These are phyloP conservation scores for Melitaea cinxia DNA, from an alignment of 1,140 invertebrate species.

Conservation along the genomic window DNA sequence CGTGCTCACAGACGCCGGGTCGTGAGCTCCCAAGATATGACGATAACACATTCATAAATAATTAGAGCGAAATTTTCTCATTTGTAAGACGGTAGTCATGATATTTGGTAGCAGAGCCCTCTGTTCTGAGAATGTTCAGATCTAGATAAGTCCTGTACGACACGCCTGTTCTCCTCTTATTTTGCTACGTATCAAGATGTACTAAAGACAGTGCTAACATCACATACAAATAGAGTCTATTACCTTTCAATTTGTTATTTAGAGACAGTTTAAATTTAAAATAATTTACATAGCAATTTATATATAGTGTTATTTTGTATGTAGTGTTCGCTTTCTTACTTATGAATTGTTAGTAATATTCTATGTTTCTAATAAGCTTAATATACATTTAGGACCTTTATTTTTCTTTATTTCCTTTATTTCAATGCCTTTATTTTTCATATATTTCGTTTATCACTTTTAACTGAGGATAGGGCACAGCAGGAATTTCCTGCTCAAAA, in stretches of 20 bases:
- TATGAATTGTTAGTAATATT: too few relatives aligned
- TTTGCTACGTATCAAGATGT: slow-evolving; percentile 59
- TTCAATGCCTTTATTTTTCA: too few relatives aligned
- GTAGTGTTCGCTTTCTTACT: too few relatives aligned
- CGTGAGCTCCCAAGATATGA: slow-evolving; percentile 80
- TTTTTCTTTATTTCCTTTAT: too few relatives aligned
- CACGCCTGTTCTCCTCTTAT: slow-evolving; percentile 71
- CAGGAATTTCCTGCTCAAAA: too few relatives aligned
- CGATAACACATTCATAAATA: slow-evolving; percentile 82
- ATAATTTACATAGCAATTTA: not conserved
- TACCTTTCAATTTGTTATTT: slow-evolving; percentile 13
- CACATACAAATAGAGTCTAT: slow-evolving; percentile 20
- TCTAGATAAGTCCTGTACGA: slow-evolving; percentile 75
- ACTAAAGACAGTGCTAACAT: slow-evolving; percentile 41
- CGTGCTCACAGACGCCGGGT: slow-evolving; percentile 76
- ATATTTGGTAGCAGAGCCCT: slow-evolving; percentile 77
- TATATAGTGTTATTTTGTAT: not conserved
- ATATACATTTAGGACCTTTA: too few relatives aligned
- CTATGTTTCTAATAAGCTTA: too few relatives aligned
- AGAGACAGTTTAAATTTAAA: not conserved
- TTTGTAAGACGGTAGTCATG: slow-evolving; percentile 80
- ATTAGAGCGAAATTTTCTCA: slow-evolving; percentile 82
- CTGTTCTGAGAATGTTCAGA: slow-evolving; percentile 73
- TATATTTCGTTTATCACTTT: too few relatives aligned
- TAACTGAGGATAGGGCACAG: too few relatives aligned